These are phyloP conservation scores for Bungarus multicinctus DNA, from an alignment of 2,113 vertebrate species.

Conservation along the genomic window DNA sequence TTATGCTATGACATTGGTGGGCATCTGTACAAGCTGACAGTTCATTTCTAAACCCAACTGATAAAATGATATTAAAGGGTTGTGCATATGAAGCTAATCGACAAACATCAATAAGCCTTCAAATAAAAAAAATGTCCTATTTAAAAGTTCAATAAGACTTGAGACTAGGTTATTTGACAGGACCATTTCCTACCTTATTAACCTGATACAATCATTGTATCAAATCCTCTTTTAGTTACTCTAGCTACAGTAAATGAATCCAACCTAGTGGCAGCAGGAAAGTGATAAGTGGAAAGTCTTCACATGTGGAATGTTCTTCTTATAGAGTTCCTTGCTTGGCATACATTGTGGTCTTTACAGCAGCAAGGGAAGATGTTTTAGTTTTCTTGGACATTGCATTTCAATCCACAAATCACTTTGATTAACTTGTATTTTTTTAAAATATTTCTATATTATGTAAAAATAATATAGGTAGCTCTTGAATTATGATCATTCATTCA, in stretches of 20 bases:
- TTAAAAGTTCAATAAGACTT: neutral
- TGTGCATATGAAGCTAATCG: neutral
- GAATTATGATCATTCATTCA: neutral
- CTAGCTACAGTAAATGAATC: neutral
- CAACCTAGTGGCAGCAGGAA: neutral
- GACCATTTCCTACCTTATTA: neutral
- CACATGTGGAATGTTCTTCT: neutral
- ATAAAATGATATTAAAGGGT: neutral
- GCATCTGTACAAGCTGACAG: neutral
- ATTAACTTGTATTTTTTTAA: neutral
- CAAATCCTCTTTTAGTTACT: neutral
- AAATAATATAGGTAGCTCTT: neutral
- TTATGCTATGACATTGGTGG: neutral
- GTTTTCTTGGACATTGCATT: neutral
- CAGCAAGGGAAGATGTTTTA: neutral
- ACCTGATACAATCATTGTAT: neutral
- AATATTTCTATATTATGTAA: neutral
- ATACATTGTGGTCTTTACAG: neutral
- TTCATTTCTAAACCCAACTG: neutral
- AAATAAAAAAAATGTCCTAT: neutral
- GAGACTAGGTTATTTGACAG: neutral
- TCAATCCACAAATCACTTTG: too few relatives aligned
- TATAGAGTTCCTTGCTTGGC: neutral
- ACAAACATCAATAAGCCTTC: neutral
- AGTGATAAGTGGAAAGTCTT: neutral